phyloP scores from a whole-genome alignment of 2,888 invertebrate species.

The Ormyrus pomaceus region DNA sequence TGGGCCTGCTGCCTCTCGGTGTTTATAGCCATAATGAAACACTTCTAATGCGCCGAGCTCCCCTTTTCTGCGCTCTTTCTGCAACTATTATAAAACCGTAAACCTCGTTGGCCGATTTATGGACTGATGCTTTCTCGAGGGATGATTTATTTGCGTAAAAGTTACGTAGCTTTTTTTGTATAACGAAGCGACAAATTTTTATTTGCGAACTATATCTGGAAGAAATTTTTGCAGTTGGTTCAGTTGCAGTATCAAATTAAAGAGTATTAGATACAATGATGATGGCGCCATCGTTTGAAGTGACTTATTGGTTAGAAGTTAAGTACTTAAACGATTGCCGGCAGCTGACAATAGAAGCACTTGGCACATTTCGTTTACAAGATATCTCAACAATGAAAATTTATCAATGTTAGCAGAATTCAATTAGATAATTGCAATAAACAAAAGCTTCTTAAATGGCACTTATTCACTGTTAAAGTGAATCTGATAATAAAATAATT shows the following conservation, averaged over 20 bases:
- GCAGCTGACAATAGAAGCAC: not conserved
- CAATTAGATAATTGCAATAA: too few relatives aligned
- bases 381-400: not conserved
- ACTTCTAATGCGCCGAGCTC: constrained; percentile 36
- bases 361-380: not conserved
- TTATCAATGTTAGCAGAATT: not conserved
- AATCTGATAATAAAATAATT: too few relatives aligned
- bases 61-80: not conserved
- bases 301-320: constrained; percentile 19
- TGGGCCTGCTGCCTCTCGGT: constrained; percentile 25
- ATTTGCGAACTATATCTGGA: not conserved
- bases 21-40: constrained; percentile 54
- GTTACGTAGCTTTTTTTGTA: too few relatives aligned
- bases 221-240: not conserved
- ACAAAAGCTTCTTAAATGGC: too few relatives aligned
- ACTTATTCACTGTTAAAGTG: too few relatives aligned
- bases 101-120: constrained; percentile 28
- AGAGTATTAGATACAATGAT: not conserved
- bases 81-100: constrained; percentile 36
- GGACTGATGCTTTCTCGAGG: not conserved
- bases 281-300: constrained; percentile 14
- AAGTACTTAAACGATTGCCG: not conserved
- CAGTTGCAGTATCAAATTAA: not conserved
- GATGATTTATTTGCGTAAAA: too few relatives aligned
- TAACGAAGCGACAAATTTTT: too few relatives aligned